Evolutionary conservation across 2,888 invertebrate genomes (phyloP), one percentile per base, ranked within the genome.

Genomic region (Unio delphinus): DNA sequence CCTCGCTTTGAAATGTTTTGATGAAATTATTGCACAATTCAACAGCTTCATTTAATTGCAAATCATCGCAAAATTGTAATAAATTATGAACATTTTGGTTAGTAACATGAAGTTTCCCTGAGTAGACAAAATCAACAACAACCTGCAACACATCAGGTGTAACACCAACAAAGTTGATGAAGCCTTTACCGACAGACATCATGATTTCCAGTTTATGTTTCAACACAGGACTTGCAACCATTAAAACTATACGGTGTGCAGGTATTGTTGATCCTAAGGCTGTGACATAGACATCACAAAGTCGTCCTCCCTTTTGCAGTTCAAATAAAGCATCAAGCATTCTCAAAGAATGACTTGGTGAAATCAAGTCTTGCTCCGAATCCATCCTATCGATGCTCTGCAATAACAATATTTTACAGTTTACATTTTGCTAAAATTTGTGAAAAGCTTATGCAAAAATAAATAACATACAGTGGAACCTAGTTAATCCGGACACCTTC

Each of bases 211-310:
- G 30, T 11, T 55, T 34, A 7, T 57, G 59, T 26, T 59, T 69
- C 6, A 77, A 56, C 26, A 64, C 73, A 7, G 77, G 72, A 64
- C 77, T 77, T 18, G 77, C 68, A 28, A 73, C 73, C 58, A 67
- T 65, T 6, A 77, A 72, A 28, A 77, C 67, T 28, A 75, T 1
- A 20, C 66, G 67, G 57, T 77, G 77, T 11, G 68, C 73, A 34
- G 68, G 58, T 23, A 77, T 61, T 17, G 64, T 55, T 15, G 65
- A 65, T 3, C 57, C 62, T 18, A 67, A 55, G 20, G 73, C 54
- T 18, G 62, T 58, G 6, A 77, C 45, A 28, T 55, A 57, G 18
- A 72, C 72, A 68, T 77, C 77, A 72, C 77, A 77, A n/a, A 73
- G 30, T 3, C 45, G 61, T 26, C 66, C 64, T 23, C 72, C 61